Percentiles rank a stretch among this genome's conserved stretches.
phyloP scores from a whole-genome alignment of 30 jellyfish, hydroid and myxozoan genomes.

The Aurelia sp. region DNA sequence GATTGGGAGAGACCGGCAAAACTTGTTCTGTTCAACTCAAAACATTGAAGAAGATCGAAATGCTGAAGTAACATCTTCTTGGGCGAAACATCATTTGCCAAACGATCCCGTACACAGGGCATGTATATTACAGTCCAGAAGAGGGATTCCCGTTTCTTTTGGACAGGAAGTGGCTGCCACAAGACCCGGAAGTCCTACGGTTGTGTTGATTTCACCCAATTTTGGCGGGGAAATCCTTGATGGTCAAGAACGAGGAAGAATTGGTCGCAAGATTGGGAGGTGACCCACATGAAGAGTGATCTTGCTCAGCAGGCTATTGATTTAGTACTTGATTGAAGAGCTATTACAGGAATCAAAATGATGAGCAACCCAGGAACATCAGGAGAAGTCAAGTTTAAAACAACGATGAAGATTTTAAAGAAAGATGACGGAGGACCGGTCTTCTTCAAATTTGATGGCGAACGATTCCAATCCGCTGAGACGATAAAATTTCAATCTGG shows the following conservation, averaged over 20 bases:
- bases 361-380: constrained; percentile 75
- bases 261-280: not conserved
- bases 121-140: constrained; percentile 6
- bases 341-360: not conserved
- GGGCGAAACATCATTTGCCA: constrained; percentile 17
- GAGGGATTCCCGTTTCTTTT: constrained; percentile 48
- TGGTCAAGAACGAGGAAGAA: too few relatives aligned
- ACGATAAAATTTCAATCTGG: constrained; percentile 80
- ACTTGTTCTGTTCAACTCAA: not conserved
- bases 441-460: constrained; percentile 90
- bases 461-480: constrained; percentile 75
- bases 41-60: constrained; percentile 13
- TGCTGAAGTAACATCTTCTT: constrained; percentile 17
- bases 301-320: not conserved
- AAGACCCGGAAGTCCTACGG: constrained; percentile 9
- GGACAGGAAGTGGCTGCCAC: constrained; percentile 59
- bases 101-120: constrained; percentile 7
- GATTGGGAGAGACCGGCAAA: constrained; percentile 64
- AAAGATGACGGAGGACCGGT: constrained; percentile 80
- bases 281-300: not conserved
- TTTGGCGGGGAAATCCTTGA: too few relatives aligned
- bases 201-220: too few relatives aligned
- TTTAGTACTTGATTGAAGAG: not conserved
- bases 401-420: constrained; percentile 64
- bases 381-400: constrained; percentile 75